A percentile compares a stretch with the other conserved stretches of the same genome.
phyloP scores from a whole-genome alignment of 2,113 vertebrate species.

The Hypanus sabinus region DNA sequence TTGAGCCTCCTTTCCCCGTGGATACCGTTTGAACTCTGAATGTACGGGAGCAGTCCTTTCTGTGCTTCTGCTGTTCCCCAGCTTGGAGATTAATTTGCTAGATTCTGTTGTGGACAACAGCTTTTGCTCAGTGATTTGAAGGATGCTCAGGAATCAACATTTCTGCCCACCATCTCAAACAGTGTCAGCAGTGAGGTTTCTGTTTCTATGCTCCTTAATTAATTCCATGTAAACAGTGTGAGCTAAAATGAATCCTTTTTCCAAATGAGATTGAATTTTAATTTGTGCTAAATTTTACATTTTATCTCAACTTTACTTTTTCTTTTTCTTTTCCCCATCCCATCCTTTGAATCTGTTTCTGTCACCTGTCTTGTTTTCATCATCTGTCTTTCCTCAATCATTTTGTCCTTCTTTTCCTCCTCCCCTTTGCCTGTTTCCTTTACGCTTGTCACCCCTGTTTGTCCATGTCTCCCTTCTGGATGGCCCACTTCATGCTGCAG shows the following conservation, averaged over 20 bases:
- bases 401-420: neutral
- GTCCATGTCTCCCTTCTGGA: neutral
- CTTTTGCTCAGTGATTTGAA: neutral
- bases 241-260: neutral
- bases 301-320: neutral
- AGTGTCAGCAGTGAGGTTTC: neutral
- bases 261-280: constrained; percentile 7
- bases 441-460: neutral
- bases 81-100: too few relatives aligned
- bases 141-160: neutral
- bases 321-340: neutral
- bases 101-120: too few relatives aligned
- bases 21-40: too few relatives aligned
- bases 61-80: too few relatives aligned
- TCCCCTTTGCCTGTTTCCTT: neutral
- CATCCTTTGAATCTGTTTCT: neutral
- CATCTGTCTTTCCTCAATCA: neutral
- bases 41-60: too few relatives aligned
- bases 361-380: neutral
- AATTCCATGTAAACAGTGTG: too few relatives aligned
- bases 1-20: too few relatives aligned
- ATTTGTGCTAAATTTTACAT: neutral
- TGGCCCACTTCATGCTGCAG: neutral
- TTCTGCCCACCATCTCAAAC: neutral
- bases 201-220: neutral